Percentiles rank a stretch among this genome's conserved stretches.
Conservation (phyloP, 2,797 vertebrate species). For the Spinus olivaceus region DNA sequence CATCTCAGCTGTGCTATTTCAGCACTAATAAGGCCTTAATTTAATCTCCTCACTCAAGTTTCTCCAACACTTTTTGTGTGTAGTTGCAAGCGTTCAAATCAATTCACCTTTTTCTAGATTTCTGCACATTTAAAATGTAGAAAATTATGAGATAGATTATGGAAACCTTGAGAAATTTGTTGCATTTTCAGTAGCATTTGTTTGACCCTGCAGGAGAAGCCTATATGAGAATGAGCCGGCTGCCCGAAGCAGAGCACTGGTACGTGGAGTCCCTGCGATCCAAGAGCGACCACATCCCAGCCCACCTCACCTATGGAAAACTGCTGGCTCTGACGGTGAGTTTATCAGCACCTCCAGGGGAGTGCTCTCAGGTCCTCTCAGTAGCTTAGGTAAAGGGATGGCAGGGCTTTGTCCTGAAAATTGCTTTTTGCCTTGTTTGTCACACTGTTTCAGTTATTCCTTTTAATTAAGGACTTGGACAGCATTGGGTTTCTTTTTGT, state of each 20-base stretch:
- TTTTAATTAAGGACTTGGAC: not conserved
- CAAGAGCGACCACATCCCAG: constrained; percentile 98
- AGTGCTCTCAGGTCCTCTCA: not conserved
- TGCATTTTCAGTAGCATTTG: not conserved
- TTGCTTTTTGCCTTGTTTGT: not conserved
- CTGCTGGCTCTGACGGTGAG: constrained; percentile 92
- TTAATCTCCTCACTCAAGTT: not conserved
- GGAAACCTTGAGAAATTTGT: not conserved
- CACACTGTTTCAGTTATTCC: not conserved
- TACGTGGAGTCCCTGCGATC: constrained; percentile 91
- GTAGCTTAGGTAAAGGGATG: not conserved
- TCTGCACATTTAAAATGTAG: not conserved
- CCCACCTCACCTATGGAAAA: constrained; percentile 96
- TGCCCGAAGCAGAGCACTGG: constrained; percentile 92
- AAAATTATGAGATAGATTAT: not conserved
- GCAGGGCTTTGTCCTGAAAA: not conserved
- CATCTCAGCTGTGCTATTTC: not conserved
- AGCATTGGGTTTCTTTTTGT: rapidly evolving
- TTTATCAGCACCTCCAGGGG: not conserved
- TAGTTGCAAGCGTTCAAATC: not conserved
- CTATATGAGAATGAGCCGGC: constrained; percentile 90
- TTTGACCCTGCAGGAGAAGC: constrained; percentile 86
- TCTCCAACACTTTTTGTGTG: not conserved
- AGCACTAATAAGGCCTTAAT: not conserved
- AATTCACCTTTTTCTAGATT: not conserved